These are phyloP conservation scores for Anableps anableps DNA, from an alignment of 2,797 vertebrate genomes.

Conservation along the genomic window DNA sequence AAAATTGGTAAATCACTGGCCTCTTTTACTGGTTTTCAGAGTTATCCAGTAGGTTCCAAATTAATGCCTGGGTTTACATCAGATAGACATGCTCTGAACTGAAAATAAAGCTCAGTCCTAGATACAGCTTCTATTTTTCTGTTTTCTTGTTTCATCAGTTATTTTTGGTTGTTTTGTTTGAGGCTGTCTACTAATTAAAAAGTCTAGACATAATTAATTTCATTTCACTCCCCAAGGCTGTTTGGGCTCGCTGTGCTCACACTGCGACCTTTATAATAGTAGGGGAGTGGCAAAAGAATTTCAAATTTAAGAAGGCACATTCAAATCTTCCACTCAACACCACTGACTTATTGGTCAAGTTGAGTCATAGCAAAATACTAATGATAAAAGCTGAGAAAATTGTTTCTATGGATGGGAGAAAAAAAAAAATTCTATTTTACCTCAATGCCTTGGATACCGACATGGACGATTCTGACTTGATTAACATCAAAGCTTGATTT, in stretches of 20 bases:
- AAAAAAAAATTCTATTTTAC: neutral
- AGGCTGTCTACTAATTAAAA: conserved; percentile 20
- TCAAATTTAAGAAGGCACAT: conserved; percentile 8
- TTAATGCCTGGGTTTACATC: neutral
- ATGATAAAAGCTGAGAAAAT: conserved; percentile 23
- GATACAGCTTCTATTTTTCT: neutral
- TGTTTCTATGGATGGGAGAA: conserved; percentile 14
- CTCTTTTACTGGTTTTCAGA: conserved; percentile 4
- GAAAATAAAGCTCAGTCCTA: neutral
- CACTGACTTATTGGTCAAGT: conserved; percentile 8
- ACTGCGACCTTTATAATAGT: conserved; percentile 12
- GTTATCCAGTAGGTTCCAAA: neutral
- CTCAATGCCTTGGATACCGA: neutral
- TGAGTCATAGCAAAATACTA: conserved; percentile 22
- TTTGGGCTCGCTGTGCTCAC: conserved; percentile 17
- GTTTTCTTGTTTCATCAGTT: neutral
- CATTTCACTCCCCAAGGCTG: conserved; percentile 8
- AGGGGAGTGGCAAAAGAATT: conserved; percentile 4
- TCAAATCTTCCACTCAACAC: neutral
- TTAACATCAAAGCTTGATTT: neutral
- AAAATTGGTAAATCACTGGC: neutral
- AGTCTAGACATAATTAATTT: conserved; percentile 30
- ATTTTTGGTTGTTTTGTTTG: conserved; percentile 23
- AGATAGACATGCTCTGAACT: neutral
- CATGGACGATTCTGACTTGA: neutral